phyloP scores from a whole-genome alignment of 1,140 invertebrate genomes.

The Brachionus paranguensis region DNA sequence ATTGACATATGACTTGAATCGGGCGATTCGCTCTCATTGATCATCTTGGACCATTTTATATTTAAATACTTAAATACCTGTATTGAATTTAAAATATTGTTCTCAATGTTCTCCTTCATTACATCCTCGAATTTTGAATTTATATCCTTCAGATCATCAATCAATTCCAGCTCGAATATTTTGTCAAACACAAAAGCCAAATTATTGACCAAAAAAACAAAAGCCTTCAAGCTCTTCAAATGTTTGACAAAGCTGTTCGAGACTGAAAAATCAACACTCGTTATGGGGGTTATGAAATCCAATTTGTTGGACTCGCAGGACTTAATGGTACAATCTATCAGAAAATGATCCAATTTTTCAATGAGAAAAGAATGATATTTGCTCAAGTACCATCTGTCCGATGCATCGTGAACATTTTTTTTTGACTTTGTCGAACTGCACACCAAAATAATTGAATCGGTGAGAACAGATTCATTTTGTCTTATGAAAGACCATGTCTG shows the following conservation, averaged over 20 bases:
- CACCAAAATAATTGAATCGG: not conserved
- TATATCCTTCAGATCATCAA: not conserved
- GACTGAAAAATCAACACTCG: not conserved
- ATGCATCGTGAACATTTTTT: not conserved
- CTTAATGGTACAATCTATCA: not conserved
- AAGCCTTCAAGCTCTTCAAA: not conserved
- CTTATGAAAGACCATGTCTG: not conserved
- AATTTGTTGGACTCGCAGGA: not conserved
- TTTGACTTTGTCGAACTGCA: not conserved
- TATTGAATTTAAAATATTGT: not conserved
- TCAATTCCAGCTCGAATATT: not conserved
- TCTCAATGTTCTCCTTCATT: not conserved
- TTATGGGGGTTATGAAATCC: not conserved
- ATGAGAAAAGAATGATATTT: constrained; percentile 16
- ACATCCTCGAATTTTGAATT: not conserved
- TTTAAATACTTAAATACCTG: constrained; percentile 14
- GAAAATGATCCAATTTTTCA: constrained; percentile 20
- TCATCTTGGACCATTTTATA: not conserved
- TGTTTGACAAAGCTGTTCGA: constrained; percentile 3
- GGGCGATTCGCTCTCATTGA: not conserved
- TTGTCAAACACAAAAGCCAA: not conserved
- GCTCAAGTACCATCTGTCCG: not conserved
- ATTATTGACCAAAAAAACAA: constrained; percentile 23
- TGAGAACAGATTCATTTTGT: not conserved
- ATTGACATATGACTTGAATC: not conserved